Conservation (phyloP, 2,797 vertebrate genomes). For the Lacerta viridis region DNA sequence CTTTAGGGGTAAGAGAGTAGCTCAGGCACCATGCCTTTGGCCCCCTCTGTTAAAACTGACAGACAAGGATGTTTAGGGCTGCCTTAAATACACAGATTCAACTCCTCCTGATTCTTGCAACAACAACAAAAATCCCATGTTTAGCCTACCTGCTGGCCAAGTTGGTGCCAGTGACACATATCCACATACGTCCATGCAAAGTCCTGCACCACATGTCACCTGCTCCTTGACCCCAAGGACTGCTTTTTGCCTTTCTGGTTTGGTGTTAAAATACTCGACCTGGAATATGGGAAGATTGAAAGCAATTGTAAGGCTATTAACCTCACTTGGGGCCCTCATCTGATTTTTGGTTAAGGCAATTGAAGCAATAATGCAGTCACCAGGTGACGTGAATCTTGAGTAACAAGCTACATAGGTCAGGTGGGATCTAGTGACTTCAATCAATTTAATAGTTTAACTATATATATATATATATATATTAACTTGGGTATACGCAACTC, state of each 20-base stretch:
- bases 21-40: constrained; percentile 56
- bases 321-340: constrained; percentile 39
- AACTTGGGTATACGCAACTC: neutral
- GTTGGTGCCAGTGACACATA: neutral
- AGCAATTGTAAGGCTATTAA: constrained; percentile 27
- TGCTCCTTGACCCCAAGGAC: no score
- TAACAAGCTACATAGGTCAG: constrained; percentile 42
- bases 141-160: neutral
- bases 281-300: neutral
- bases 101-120: neutral
- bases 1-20: constrained; percentile 83
- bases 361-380: constrained; percentile 10
- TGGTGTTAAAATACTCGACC: neutral
- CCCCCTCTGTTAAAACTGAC: constrained; percentile 53
- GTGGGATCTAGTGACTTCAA: constrained; percentile 27
- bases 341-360: neutral
- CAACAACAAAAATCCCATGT: neutral
- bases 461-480: neutral
- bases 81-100: constrained; percentile 25
- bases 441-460: neutral
- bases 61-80: constrained; percentile 34
- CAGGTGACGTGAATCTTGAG: constrained; percentile 32
- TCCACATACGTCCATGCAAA: neutral
- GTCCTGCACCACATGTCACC: neutral
- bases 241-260: neutral